A percentile compares a stretch with the other conserved stretches of the same genome.
phyloP scores from a whole-genome alignment of 30 jellyfish, hydroid and myxozoan species.

The Hydractinia echinata region DNA sequence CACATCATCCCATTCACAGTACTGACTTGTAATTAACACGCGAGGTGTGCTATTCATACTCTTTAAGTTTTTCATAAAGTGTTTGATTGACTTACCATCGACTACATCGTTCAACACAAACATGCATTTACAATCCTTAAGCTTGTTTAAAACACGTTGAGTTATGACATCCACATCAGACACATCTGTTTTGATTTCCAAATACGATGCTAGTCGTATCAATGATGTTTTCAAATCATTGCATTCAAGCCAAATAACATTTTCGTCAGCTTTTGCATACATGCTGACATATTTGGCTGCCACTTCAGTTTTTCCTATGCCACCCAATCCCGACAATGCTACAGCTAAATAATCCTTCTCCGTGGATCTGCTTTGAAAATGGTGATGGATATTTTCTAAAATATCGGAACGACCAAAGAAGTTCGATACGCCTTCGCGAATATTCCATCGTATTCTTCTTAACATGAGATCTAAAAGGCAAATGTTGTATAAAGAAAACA shows the following conservation, averaged over 20 bases:
- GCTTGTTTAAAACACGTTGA: not conserved
- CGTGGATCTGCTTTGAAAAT: no score
- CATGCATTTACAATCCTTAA: slow-evolving; percentile 14
- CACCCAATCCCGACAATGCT: slow-evolving; percentile 39
- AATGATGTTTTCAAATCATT: slow-evolving; percentile 36
- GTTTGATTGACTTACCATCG: slow-evolving; percentile 19
- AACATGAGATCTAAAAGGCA: no score
- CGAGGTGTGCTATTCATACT: slow-evolving; percentile 28
- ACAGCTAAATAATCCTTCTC: not conserved
- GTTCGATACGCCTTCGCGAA: no score
- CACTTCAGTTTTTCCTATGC: slow-evolving; percentile 51
- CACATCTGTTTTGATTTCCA: slow-evolving; percentile 4
- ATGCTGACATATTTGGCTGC: slow-evolving; percentile 39
- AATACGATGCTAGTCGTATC: slow-evolving; percentile 33
- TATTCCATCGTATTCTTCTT: no score
- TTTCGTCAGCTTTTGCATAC: slow-evolving; percentile 22
- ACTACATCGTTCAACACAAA: slow-evolving; percentile 55
- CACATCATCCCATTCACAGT: slow-evolving; percentile 33
- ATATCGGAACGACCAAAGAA: no score
- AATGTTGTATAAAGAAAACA: no score
- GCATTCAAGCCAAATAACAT: slow-evolving; percentile 45
- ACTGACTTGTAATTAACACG: slow-evolving; percentile 27
- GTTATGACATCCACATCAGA: not conserved
- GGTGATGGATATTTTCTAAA: no score
- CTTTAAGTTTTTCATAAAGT: slow-evolving; percentile 15